phyloP scores from a whole-genome alignment of 2,797 vertebrate species.

The Poeciliopsis infans region DNA sequence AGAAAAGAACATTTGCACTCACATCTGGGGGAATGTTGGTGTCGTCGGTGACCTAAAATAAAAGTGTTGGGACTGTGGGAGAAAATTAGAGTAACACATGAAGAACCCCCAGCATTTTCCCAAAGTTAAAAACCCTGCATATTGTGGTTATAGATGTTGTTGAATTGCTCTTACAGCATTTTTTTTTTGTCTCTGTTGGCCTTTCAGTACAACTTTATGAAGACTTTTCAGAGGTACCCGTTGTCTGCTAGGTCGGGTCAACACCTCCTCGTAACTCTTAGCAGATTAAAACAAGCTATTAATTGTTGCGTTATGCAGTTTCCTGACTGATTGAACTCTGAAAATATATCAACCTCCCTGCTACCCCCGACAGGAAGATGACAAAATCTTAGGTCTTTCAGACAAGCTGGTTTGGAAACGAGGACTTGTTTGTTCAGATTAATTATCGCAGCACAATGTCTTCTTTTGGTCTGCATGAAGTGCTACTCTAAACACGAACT shows the following conservation, averaged over 20 bases:
- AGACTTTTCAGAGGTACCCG: not conserved
- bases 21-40: not conserved
- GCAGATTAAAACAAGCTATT: not conserved
- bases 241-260: not conserved
- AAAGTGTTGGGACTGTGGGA: not conserved
- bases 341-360: not conserved
- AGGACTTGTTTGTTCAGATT: conserved; percentile 29
- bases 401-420: not conserved
- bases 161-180: not conserved
- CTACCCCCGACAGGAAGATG: not conserved
- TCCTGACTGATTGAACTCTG: not conserved
- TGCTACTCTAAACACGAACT: conserved; percentile 28
- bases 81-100: not conserved
- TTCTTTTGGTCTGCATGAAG: conserved; percentile 31
- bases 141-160: not conserved
- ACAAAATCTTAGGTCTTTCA: not conserved
- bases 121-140: not conserved
- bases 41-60: not conserved
- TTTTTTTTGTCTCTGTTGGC: not conserved
- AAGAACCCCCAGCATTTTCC: too few species aligned
- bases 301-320: not conserved
- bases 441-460: not conserved
- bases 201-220: not conserved
- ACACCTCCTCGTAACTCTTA: not conserved
- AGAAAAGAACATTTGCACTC: not conserved